These are phyloP conservation scores for Eulithis prunata DNA, from an alignment of 2,888 invertebrate genomes.

Conservation along the genomic window DNA sequence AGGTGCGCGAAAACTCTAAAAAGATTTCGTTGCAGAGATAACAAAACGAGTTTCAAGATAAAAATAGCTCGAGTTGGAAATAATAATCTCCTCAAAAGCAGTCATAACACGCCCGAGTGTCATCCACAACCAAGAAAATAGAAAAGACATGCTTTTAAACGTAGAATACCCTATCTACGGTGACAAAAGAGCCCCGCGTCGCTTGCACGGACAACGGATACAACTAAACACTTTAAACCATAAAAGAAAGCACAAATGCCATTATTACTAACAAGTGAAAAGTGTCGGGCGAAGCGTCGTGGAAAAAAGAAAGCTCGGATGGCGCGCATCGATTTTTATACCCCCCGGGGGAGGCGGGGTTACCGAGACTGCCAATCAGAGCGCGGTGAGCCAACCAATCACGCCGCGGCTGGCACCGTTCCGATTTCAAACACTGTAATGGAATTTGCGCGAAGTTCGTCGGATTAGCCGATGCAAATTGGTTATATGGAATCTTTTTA, in stretches of 20 bases:
- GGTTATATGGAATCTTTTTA: conserved; percentile 61
- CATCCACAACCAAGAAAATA: conserved; percentile 56
- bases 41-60: conserved; percentile 4
- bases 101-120: conserved; percentile 46
- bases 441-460: conserved; percentile 78
- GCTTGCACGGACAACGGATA: conserved; percentile 74
- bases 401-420: conserved; percentile 67
- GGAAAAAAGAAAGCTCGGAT: conserved; percentile 70
- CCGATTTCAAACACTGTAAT: conserved; percentile 77
- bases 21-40: background rate
- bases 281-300: conserved; percentile 73
- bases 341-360: conserved; percentile 76
- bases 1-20: background rate
- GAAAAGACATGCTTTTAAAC: conserved; percentile 73
- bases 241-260: conserved; percentile 77
- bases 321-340: conserved; percentile 82
- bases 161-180: conserved; percentile 65
- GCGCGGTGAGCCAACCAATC: conserved; percentile 80
- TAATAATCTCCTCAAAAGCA: conserved; percentile 28
- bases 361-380: conserved; percentile 73
- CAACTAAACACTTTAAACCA: conserved; percentile 80
- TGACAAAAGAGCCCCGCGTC: conserved; percentile 75
- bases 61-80: conserved; percentile 15
- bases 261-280: conserved; percentile 78
- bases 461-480: conserved; percentile 76